phyloP scores from a whole-genome alignment of 2,113 vertebrate species.

The Alectura lathami region DNA sequence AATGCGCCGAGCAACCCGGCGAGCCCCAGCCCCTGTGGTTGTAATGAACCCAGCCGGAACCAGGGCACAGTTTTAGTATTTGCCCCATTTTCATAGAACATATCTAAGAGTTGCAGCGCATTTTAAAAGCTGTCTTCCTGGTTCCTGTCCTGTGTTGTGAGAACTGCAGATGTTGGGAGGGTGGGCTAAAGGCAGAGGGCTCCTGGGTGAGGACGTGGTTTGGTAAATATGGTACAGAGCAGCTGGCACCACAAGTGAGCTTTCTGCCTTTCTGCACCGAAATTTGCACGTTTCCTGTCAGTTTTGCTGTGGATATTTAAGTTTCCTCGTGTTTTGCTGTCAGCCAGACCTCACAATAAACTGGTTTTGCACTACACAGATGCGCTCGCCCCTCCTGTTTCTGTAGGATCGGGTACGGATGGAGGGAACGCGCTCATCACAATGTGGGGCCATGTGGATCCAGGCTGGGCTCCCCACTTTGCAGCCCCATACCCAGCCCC shows the following conservation, averaged over 20 bases:
- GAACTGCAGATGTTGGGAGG: rapidly evolving
- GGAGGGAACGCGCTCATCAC: neutral
- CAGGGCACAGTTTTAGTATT: neutral
- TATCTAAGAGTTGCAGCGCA: neutral
- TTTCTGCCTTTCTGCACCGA: slow-evolving; percentile 2
- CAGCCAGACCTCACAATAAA: slow-evolving; percentile 42
- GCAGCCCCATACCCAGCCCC: neutral
- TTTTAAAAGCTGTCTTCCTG: neutral
- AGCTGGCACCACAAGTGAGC: neutral
- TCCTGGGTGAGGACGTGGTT: neutral
- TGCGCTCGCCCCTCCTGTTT: slow-evolving; percentile 19
- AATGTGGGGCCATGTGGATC: no score
- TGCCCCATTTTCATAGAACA: neutral
- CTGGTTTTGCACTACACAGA: neutral
- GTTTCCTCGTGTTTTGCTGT: neutral
- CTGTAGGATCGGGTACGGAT: neutral
- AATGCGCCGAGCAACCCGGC: neutral
- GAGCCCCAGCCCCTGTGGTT: neutral
- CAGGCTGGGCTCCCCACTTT: no score
- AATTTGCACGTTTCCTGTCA: neutral
- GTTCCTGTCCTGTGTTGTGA: neutral
- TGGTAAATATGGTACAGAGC: neutral
- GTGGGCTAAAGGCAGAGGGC: neutral
- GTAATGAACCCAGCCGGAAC: rapidly evolving
- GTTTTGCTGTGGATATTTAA: neutral